Evolutionary conservation across 2,888 invertebrate genomes (phyloP).

Genomic region (Synanthedon tipuliformis): DNA sequence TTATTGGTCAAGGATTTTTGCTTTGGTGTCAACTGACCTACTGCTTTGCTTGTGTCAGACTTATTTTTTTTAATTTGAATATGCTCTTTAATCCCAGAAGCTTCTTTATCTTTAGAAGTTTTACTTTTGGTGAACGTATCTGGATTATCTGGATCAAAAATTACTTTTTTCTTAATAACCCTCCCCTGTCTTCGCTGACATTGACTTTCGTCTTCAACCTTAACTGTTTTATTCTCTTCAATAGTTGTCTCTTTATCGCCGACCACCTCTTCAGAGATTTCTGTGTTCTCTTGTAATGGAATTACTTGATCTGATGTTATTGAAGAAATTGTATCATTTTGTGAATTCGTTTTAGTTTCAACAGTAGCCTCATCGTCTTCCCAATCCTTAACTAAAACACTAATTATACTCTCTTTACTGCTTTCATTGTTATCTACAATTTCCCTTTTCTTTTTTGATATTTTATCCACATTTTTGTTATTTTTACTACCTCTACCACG

Average conservation of each 20-base stretch:
- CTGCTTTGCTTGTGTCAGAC: constrained; percentile 16
- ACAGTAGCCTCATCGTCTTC: constrained; percentile 46
- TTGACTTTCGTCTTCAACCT: constrained; percentile 33
- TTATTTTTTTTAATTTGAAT: constrained; percentile 29
- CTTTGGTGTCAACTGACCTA: constrained; percentile 13
- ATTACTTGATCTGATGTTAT: constrained; percentile 16
- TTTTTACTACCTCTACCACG: constrained; percentile 4
- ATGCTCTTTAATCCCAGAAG: constrained; percentile 21
- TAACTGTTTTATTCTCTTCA: constrained; percentile 4
- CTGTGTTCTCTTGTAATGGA: constrained; percentile 15
- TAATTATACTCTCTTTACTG: constrained; percentile 35
- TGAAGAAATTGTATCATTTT: constrained; percentile 18
- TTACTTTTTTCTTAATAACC: constrained; percentile 78
- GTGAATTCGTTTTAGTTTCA: constrained; percentile 13
- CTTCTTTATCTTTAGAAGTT: constrained; percentile 35
- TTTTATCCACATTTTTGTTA: neutral
- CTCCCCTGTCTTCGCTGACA: constrained; percentile 56
- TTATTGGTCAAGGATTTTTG: constrained; percentile 48
- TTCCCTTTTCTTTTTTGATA: constrained; percentile 6
- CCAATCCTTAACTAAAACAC: constrained; percentile 67
- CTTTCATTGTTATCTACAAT: constrained; percentile 7
- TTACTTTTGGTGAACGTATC: constrained; percentile 61
- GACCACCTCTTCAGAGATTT: neutral
- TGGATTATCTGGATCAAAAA: constrained; percentile 78
- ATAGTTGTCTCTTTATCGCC: neutral